Percentiles rank a stretch among this genome's conserved stretches.
phyloP scores from a whole-genome alignment of 2,888 invertebrate species.

The Archips xylosteana region DNA sequence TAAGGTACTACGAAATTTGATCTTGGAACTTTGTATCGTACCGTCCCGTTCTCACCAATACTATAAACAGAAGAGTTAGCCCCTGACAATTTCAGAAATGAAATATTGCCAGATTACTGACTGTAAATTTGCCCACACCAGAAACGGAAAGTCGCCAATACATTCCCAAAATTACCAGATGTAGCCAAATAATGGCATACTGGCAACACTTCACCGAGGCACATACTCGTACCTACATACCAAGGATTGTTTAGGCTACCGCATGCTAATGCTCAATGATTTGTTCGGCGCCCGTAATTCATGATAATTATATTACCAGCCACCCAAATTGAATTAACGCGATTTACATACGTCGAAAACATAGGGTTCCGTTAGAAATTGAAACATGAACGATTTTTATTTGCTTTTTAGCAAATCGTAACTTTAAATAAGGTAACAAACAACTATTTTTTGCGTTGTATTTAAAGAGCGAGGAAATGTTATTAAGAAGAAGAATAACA shows the following conservation, averaged over 20 bases:
- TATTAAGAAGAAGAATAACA: too few species aligned
- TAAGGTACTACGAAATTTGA: too few species aligned
- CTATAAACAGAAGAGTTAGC: too few species aligned
- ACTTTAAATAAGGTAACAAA: not conserved
- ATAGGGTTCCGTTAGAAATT: constrained; percentile 17
- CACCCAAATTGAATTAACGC: constrained; percentile 46
- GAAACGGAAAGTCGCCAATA: too few species aligned
- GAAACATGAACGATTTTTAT: not conserved
- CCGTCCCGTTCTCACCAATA: too few species aligned
- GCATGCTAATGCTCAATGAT: constrained; percentile 50
- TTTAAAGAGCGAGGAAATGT: too few species aligned
- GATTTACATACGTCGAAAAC: constrained; percentile 42
- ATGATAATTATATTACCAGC: constrained; percentile 46
- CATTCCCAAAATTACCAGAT: too few species aligned
- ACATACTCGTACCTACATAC: not conserved
- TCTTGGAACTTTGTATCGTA: too few species aligned
- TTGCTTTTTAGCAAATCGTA: not conserved
- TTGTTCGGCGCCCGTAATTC: constrained; percentile 53
- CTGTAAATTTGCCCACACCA: too few species aligned
- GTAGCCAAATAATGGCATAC: not conserved
- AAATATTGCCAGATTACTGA: too few species aligned
- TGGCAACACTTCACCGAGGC: not conserved
- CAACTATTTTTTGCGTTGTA: too few species aligned
- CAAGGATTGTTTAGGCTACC: constrained; percentile 47
- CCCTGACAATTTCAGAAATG: too few species aligned